Base-by-base conservation (phyloP, 2,797 vertebrate genomes). In the Pampus argenteus region DNA sequence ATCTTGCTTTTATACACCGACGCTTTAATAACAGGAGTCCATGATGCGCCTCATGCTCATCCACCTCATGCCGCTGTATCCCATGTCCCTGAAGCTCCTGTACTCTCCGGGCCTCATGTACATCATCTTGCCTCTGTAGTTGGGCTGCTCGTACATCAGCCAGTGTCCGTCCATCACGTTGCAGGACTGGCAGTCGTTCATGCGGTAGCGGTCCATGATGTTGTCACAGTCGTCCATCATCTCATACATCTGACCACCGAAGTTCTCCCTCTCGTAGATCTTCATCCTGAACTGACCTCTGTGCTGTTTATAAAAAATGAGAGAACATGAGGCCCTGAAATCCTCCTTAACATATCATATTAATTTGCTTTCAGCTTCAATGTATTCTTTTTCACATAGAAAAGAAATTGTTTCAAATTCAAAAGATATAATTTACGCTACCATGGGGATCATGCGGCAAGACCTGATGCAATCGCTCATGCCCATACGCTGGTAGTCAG, bases 51-150 rank as follows among this genome's bases (percentile, higher is more conserved):
- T 93, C 90, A 94, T 90, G 91, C 89, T 92, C 83, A 79, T 89
- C 77, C 86, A 88, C 75, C 40, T 91, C 9, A 6, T 80, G 18
- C 86, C 71, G 0, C 80, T 82, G n/a, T 48, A 59, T 61, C 90
- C 90, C 88, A 86, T 85, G 1, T 93, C 84, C 71, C 73, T 93
- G 90, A 92, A 90, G 90, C 56, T 94, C 81, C 81, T 90, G 90
- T 93, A 88, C 91, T 94, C 93, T 56, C 93, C 93, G 4, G 93
- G 92, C 75, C 89, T 93, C 82, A 93, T 28, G 88, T 93, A 94
- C 73, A 82, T 85, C 91, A 87, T 85, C 88, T 26, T 90, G 83
- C 93, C 92, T 83, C 75, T 91, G 91, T 62, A 92, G 6, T 91
- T 20, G 69, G 92, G 85, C 73, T 91, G 86, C 87, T 93, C 91